Evolutionary conservation across 53 echinoderm and acorn worm genomes (phyloP).

Genomic region (Echinometra lucunter): DNA sequence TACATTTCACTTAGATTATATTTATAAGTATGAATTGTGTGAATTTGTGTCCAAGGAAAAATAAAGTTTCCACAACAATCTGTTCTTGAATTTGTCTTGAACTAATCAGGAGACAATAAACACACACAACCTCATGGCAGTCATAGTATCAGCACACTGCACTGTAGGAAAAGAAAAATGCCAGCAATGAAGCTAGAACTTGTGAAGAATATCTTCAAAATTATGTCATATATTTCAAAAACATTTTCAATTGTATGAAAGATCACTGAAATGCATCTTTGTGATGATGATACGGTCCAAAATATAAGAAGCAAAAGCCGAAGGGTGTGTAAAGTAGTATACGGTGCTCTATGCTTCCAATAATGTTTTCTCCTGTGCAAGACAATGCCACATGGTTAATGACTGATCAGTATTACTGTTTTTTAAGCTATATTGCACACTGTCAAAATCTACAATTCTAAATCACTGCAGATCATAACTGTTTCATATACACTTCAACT

Average conservation of each 20-base stretch:
- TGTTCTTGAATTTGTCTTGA: too few relatives aligned
- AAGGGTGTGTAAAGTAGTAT: not conserved
- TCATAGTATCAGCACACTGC: not conserved
- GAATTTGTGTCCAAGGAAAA: too few relatives aligned
- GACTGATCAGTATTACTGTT: not conserved
- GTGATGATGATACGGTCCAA: not conserved
- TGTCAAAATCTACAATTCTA: slow-evolving; percentile 8
- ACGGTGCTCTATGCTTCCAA: not conserved
- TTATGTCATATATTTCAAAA: not conserved
- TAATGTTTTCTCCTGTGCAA: not conserved
- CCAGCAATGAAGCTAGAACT: not conserved
- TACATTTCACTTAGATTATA: too few relatives aligned
- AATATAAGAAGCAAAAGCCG: not conserved
- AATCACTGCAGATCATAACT: slow-evolving; percentile 1
- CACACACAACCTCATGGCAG: not conserved
- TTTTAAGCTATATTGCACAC: slow-evolving; percentile 38
- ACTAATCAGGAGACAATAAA: too few relatives aligned
- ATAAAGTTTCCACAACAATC: too few relatives aligned
- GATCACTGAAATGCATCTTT: not conserved
- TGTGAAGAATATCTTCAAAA: not conserved
- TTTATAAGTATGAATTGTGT: too few relatives aligned
- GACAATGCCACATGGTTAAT: not conserved
- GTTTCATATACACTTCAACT: not conserved
- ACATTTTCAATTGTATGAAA: not conserved
- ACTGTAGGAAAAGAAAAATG: not conserved